Conservation (phyloP, 2,113 vertebrate species). For the Tragulus kanchil region DNA sequence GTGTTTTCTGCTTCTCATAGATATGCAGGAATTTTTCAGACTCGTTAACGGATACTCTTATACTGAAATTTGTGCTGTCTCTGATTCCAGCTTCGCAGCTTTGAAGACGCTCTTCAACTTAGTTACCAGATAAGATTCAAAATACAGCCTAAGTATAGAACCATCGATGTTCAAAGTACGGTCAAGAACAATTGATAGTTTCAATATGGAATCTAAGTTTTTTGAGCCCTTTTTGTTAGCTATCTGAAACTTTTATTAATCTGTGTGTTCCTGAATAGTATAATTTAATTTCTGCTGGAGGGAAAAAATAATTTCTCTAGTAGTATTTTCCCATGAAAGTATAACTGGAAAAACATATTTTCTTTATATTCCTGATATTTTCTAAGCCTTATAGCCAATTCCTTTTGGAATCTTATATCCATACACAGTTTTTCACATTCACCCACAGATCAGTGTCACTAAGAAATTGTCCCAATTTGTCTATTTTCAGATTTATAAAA, state of each 20-base stretch:
- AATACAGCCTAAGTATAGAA: background rate
- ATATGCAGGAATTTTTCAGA: background rate
- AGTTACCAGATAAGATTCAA: background rate
- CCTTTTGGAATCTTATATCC: background rate
- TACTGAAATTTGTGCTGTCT: background rate
- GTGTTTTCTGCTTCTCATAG: background rate
- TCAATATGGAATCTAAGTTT: background rate
- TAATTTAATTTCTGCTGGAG: background rate
- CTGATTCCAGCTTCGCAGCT: background rate
- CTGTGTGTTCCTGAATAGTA: background rate
- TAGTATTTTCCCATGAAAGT: background rate
- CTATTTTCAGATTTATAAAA: background rate
- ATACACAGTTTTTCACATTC: background rate
- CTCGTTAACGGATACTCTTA: background rate
- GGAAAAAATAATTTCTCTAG: background rate
- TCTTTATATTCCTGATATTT: background rate
- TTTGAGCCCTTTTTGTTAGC: background rate
- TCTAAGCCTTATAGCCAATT: background rate
- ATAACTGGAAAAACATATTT: background rate
- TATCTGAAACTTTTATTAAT: background rate
- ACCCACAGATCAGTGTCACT: background rate
- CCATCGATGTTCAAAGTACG: background rate
- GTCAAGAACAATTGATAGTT: background rate
- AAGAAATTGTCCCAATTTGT: background rate
- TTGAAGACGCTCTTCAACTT: background rate